Evolutionary conservation across 2,113 vertebrate species (phyloP), one percentile per base, ranked within the genome.

Genomic region (Pomatostomus ruficeps): DNA sequence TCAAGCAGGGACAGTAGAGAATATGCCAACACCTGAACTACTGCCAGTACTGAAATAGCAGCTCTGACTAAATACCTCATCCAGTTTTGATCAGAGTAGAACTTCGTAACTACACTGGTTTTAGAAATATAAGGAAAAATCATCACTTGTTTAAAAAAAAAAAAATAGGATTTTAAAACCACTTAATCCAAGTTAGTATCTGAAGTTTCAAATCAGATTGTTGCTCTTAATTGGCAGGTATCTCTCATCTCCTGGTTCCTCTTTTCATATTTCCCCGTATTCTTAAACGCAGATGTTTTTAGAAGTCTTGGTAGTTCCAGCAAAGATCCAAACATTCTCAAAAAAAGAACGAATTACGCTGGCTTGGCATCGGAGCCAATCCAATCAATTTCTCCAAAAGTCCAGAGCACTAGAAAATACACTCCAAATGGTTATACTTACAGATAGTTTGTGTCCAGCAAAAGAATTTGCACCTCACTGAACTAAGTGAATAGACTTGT

Each of bases 281-380:
- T 49, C 29, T 58, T n/a, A 68, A 76, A 58, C 8, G 54, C 0
- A 0, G 25, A 36, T 14, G 21, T 26, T 85, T 66, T 62, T 57
- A 42, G 11, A 66, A 6, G 16, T 57, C 40, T 57, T 48, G 20
- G 57, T 3, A 75, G 17, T 17, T 86, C 25, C 59, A 84, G 46
- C 16, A 89, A 78, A 77, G 45, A 77, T 10, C 2, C 18, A 77
- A 80, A 73, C 6, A 61, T 18, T 52, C 11, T 43, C 24, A 4
- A 82, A 67, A 75, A 20, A 29, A 49, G 5, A 49, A 4, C 0
- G n/a, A n/a, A n/a, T 25, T 43, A 9, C 0, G 0, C 25, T 77
- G 28, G 14, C 35, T 28, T 71, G 46, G 26, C n/a, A 58, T 33
- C 3, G 2, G 21, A 82, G 48, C 18, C 5, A 24, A 71, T 40